Percentiles rank a stretch among this genome's conserved stretches.
Conservation (phyloP, 2,888 invertebrate genomes). For the Toxonevra muliebris region DNA sequence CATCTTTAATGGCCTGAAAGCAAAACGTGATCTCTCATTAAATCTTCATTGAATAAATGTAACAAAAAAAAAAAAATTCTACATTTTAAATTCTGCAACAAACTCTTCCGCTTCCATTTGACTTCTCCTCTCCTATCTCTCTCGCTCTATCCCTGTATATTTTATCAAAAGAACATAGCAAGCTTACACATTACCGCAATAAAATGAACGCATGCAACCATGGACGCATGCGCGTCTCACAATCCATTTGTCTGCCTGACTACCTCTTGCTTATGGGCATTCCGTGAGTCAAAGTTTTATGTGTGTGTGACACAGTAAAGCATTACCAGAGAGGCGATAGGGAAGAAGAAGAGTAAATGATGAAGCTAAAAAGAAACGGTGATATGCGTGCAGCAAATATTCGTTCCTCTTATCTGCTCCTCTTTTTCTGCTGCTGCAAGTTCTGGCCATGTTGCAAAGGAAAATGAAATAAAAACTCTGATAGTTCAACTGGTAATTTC, state of each 20-base stretch:
- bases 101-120: too few species aligned
- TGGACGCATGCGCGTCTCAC: not conserved
- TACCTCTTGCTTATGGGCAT: too few species aligned
- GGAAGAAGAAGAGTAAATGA: too few species aligned
- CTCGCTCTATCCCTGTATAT: too few species aligned
- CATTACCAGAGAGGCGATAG: constrained; percentile 1
- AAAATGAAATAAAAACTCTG: not conserved
- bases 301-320: constrained; percentile 11
- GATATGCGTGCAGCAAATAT: constrained; percentile 25
- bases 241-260: not conserved
- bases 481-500: not conserved
- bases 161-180: not conserved
- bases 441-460: not conserved
- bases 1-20: too few species aligned
- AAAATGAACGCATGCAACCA: not conserved
- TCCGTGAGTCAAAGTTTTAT: not conserved
- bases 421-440: not conserved
- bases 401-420: not conserved
- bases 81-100: too few species aligned
- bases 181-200: not conserved
- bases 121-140: too few species aligned
- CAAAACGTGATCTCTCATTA: too few species aligned
- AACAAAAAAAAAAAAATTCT: too few species aligned
- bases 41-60: too few species aligned
- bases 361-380: not conserved